Evolutionary conservation across 2,113 vertebrate genomes (phyloP).

Genomic region (Passer montanus): DNA sequence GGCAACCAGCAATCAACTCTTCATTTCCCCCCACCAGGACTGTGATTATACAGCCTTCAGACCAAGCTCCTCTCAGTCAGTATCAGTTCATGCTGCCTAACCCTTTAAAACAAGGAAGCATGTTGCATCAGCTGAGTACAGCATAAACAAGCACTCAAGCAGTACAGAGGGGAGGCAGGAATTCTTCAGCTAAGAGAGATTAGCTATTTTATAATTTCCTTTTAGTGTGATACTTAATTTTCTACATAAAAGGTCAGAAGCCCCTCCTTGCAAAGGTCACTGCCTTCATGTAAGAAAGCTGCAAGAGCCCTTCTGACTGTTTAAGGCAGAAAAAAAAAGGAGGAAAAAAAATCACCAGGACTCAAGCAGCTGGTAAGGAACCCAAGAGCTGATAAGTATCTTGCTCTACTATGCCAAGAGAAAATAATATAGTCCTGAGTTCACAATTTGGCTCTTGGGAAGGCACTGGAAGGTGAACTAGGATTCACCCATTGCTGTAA

Average conservation of each 20-base stretch:
- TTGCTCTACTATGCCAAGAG: neutral
- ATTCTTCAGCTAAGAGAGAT: neutral
- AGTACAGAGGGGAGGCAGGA: neutral
- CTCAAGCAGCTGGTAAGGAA: neutral
- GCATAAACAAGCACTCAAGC: neutral
- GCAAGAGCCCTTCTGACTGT: neutral
- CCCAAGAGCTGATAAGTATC: neutral
- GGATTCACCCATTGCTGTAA: neutral
- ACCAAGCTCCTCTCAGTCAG: neutral
- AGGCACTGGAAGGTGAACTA: neutral
- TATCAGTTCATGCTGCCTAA: neutral
- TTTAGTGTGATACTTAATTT: neutral
- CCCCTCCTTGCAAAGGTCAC: neutral
- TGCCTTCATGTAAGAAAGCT: accelerated
- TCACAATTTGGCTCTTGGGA: neutral
- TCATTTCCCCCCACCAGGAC: neutral
- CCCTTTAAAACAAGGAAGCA: neutral
- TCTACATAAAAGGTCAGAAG: neutral
- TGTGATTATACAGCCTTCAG: neutral
- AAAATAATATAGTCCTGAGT: neutral
- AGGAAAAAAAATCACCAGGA: neutral
- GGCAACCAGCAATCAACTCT: neutral
- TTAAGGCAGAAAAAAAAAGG: neutral
- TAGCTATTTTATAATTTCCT: neutral
- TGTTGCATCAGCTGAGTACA: neutral